A percentile compares a stretch with the other conserved stretches of the same genome.
phyloP scores from a whole-genome alignment of 2,888 invertebrate species.

The Pinctada fucata region DNA sequence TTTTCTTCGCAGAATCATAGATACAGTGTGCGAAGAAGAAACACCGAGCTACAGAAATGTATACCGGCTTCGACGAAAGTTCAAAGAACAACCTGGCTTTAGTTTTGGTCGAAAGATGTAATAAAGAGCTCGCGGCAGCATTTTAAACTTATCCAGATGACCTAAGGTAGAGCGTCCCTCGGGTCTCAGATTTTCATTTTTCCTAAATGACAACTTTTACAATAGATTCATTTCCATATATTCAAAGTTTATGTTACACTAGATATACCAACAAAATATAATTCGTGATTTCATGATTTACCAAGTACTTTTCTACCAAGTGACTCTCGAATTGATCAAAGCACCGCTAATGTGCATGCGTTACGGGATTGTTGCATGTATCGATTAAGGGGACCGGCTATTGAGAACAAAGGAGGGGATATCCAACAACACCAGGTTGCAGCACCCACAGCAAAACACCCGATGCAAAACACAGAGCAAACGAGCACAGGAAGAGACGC shows the following conservation, averaged over 20 bases:
- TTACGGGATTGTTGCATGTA: not conserved
- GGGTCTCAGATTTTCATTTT: too few species aligned
- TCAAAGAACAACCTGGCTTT: not conserved
- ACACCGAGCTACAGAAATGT: not conserved
- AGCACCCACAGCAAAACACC: too few species aligned
- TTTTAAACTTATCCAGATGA: not conserved
- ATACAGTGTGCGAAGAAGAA: not conserved
- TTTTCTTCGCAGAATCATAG: not conserved
- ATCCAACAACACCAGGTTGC: too few species aligned
- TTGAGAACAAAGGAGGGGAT: too few species aligned
- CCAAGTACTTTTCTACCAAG: not conserved
- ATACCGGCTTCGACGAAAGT: not conserved
- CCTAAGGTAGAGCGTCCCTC: not conserved
- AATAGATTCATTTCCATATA: not conserved
- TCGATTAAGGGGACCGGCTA: not conserved
- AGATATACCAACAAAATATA: too few species aligned
- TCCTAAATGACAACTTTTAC: too few species aligned
- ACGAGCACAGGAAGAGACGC: too few species aligned
- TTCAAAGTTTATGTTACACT: too few species aligned
- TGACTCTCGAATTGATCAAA: not conserved
- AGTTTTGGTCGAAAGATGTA: slow-evolving; percentile 3
- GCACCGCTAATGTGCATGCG: not conserved
- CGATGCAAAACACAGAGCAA: too few species aligned
- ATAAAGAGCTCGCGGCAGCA: not conserved
- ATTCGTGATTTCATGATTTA: too few species aligned